Evolutionary conservation across 2,888 invertebrate species (phyloP).

Genomic region (Eudasyphora cyanicolor): DNA sequence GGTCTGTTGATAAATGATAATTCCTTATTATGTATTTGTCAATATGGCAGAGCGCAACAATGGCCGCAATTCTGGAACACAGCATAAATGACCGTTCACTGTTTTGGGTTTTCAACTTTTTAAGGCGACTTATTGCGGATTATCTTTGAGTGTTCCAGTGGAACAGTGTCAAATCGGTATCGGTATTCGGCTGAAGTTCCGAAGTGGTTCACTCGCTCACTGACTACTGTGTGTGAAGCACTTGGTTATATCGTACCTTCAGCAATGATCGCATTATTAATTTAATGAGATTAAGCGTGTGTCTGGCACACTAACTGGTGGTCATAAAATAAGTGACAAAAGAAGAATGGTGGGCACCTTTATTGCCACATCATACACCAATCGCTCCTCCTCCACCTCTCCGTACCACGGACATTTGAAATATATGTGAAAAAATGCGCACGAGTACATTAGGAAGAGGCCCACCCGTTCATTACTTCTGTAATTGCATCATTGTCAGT

Average conservation of each 20-base stretch:
- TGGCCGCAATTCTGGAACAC: background rate
- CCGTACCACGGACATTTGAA: no score
- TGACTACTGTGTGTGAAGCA: slow-evolving; percentile 6
- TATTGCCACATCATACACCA: slow-evolving; percentile 42
- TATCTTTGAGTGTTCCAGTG: slow-evolving; percentile 65
- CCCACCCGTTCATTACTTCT: no score
- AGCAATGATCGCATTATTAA: slow-evolving; percentile 60
- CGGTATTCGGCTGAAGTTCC: background rate
- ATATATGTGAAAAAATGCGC: no score
- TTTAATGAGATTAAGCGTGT: slow-evolving; percentile 72
- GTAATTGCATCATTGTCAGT: no score
- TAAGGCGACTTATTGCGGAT: slow-evolving; percentile 68
- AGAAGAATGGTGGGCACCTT: slow-evolving; percentile 60
- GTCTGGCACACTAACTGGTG: no score
- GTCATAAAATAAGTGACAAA: no score
- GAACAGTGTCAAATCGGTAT: slow-evolving; percentile 56
- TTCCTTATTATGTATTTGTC: slow-evolving; percentile 66
- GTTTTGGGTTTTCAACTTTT: slow-evolving; percentile 51
- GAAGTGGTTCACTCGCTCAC: background rate
- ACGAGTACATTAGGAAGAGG: no score
- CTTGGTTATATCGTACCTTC: background rate
- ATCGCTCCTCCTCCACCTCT: no score
- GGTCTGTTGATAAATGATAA: slow-evolving; percentile 61
- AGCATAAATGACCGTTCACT: slow-evolving; percentile 38
- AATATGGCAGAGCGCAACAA: slow-evolving; percentile 35